Evolutionary conservation across 2,113 vertebrate genomes (phyloP), one percentile per base, ranked within the genome.

Genomic region (Coryphaenoides rupestris): DNA sequence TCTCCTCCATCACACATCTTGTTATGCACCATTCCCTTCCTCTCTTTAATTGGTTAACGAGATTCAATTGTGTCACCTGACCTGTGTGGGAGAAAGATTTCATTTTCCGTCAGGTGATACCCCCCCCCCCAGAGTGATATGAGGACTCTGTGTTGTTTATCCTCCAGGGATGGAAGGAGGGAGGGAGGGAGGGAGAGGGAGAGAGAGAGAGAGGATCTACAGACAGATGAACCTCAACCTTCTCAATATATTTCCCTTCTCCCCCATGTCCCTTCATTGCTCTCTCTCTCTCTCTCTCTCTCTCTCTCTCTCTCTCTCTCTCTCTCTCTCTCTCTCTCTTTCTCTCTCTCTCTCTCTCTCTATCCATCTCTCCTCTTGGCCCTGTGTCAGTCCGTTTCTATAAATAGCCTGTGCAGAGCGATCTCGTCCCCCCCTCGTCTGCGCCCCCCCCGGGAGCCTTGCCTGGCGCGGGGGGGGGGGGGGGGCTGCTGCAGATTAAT

Each of bases 391-490:
- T 47, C 46, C 13, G 46, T 12, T 12, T 64, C 62, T 67, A 62
- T 74, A 70, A 73, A 76, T 70, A 77, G 45, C 24, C 63, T 55
- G 17, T 53, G 21, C 22, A 65, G 69, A 80, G 56, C 65, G 58
- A 72, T 73, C 57, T 68, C 72, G 62, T 70, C 33, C 28, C 53
- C 54, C 62, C 66, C 76, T 74, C 76, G 72, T 83, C 72, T 73
- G 59, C 62, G 52, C 58, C 2, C 58, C 68, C 45, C 53, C 65
- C 0, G 14, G 56, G 21, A 66, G 69, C 23, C 69, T 62, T 73
- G 72, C 72, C 65, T 78, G 13, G 46, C 2, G 46, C 4, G 46
- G 63, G 58, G 40, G 40, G 13, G 56, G 52, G 69, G 63, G 70
- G 62, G 64, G 46, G 14, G 53, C 13, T 26, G 24, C 24, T 26